Evolutionary conservation across 2,888 invertebrate species (phyloP), one percentile per base, ranked within the genome.

Genomic region (Lasioglossum oenotherae): DNA sequence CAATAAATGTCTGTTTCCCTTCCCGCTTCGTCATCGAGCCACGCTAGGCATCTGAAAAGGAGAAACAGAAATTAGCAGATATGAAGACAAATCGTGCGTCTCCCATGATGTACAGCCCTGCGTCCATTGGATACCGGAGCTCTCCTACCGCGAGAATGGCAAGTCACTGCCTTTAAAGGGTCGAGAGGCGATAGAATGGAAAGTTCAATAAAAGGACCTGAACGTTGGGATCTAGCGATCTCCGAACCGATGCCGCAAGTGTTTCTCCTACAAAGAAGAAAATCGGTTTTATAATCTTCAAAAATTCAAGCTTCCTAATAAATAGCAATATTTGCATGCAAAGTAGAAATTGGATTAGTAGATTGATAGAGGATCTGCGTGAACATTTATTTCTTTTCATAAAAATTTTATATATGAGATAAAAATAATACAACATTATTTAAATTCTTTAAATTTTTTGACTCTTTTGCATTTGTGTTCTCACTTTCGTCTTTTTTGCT

Each of bases 121-220:
- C 75, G 44, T 27, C 16, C 44, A n/a, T 10, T 19, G 31, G 53
- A 16, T 41, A 72, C 57, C 60, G 5, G 3, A 53, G 74, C 60
- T 82, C 75, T 72, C 41, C 81, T 74, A 44, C 67, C 74, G 69
- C 64, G 80, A 77, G 57, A 74, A 79, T 60, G 57, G 85, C 85
- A 41, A 88, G 85, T 87, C 87, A 84, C 78, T 81, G 78, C 75
- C 78, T 87, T 84, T 87, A 87, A 87, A 87, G 87, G 84, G 81
- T 81, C 72, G 80, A 41, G 77, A 81, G 49, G 67, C 78, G 81
- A 75, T 67, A 41, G 74, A 84, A 87, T 23, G 81, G 79, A 80
- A 82, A 78, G 31, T 41, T 75, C 81, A 12, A 81, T 78, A 72
- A 72, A 80, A 57, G 64, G 31, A 72, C 38, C 64, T n/a, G 76